Base-by-base conservation (phyloP, 2,797 vertebrate species). In the Gymnothorax reevesii region DNA sequence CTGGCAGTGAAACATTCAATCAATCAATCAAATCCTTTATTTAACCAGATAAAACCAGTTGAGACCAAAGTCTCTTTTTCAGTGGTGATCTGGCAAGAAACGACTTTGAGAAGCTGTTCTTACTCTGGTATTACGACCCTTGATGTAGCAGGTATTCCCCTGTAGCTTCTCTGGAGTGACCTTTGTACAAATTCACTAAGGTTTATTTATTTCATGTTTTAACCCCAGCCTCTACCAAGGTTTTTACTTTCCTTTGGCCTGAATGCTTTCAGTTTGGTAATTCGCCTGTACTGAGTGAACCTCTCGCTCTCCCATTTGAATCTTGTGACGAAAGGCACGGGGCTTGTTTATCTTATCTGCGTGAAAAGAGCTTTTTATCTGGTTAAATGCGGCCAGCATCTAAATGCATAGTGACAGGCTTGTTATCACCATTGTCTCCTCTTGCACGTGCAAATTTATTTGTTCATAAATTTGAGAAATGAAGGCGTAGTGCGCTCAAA, bases 81-180 rank as follows among this genome's bases (percentile, higher is more conserved):
- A n/a, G n/a, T n/a, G n/a, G n/a, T n/a, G n/a, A n/a, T n/a, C n/a
- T n/a, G n/a, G n/a, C n/a, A n/a, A n/a, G n/a, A n/a, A n/a, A 42
- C 2, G 33, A 42, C 33, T 77, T 77, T 49, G 27, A 42, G 52
- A 80, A 55, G 22, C 77, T 54, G 77, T 7, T 7, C 55, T 42
- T 42, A 54, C 77, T 80, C 49, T 54, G 77, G 49, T 52, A 55
- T 10, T 8, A 22, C 77, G 49, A 55, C 15, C 42, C 55, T 80
- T 80, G 77, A 80, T 80, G 77, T 80, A 20, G 77, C 17, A 80
- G 77, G 22, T 55, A 55, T 80, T 80, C 49, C 52, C 22, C 52
- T 80, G 52, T 8, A 54, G 2, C 77, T 80, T 80, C 77, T 9
- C 77, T n/a, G 77, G 22, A 55, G 55, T 22, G 17, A 52, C 77